A percentile compares a stretch with the other conserved stretches of the same genome.
These are phyloP conservation scores for Myzus persicae DNA, from an alignment of 1,140 invertebrate genomes.

Conservation along the genomic window DNA sequence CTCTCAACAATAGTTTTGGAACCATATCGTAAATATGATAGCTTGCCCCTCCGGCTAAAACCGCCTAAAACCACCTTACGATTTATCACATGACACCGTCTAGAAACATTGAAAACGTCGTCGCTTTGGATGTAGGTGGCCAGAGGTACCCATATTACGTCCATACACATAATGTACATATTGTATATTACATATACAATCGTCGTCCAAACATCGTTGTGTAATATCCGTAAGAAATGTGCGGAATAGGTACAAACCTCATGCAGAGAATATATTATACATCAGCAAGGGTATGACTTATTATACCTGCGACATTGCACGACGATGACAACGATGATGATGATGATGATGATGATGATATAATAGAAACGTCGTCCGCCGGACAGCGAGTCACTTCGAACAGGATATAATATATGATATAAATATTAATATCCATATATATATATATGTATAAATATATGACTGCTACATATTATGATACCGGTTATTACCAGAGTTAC, in stretches of 20 bases:
- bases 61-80: neutral
- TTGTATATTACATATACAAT: no score
- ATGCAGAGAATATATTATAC: neutral
- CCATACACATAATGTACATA: neutral
- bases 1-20: neutral
- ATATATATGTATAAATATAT: neutral
- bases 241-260: neutral
- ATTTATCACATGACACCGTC: neutral
- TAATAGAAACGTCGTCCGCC: neutral
- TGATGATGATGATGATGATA: neutral
- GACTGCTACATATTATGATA: neutral
- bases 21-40: neutral
- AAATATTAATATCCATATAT: neutral
- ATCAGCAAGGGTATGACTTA: neutral
- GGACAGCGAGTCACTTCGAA: neutral
- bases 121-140: neutral
- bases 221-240: neutral
- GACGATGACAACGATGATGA: neutral
- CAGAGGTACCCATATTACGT: neutral
- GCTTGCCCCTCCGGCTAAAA: neutral
- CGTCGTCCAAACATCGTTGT: neutral
- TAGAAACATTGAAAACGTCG: neutral
- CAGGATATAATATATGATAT: neutral
- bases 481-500: constrained; percentile 13
- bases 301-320: neutral